Percentiles rank a stretch among this genome's conserved stretches.
Evolutionary conservation across 2,888 invertebrate species (phyloP).

Genomic region (Podabrus alpinus): DNA sequence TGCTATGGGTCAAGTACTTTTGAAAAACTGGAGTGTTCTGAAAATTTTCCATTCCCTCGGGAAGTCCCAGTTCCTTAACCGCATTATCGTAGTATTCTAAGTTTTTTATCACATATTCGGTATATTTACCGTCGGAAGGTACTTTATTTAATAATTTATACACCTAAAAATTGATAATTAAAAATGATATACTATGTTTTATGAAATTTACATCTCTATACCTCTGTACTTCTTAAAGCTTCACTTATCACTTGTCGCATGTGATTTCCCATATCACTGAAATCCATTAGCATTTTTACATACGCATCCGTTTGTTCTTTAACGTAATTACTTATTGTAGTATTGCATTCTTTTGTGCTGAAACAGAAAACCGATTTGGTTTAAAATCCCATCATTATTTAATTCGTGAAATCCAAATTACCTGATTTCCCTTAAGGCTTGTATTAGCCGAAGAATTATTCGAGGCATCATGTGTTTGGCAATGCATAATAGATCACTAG

Average conservation of each 20-base stretch:
- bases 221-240: constrained; percentile 86
- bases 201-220: too few species aligned
- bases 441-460: constrained; percentile 84
- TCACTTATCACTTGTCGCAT: constrained; percentile 93
- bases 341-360: constrained; percentile 54
- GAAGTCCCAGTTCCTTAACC: constrained; percentile 73
- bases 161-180: constrained; percentile 60
- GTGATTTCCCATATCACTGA: constrained; percentile 95
- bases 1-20: constrained; percentile 78
- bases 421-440: constrained; percentile 88
- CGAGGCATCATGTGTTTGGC: constrained; percentile 95
- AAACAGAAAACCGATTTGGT: background rate
- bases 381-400: background rate
- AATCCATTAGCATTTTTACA: constrained; percentile 88
- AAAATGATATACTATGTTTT: too few species aligned
- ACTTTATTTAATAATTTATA: constrained; percentile 72
- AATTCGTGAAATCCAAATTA: constrained; percentile 41
- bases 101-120: constrained; percentile 76
- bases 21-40: constrained; percentile 80
- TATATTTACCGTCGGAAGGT: constrained; percentile 64
- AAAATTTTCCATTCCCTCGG: constrained; percentile 75
- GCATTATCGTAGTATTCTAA: constrained; percentile 79
- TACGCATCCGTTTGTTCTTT: constrained; percentile 87
- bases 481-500: constrained; percentile 87
- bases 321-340: constrained; percentile 89